Percentiles rank a stretch among this genome's conserved stretches.
phyloP scores from a whole-genome alignment of 2,888 invertebrate genomes.

The Tenthredo notha region DNA sequence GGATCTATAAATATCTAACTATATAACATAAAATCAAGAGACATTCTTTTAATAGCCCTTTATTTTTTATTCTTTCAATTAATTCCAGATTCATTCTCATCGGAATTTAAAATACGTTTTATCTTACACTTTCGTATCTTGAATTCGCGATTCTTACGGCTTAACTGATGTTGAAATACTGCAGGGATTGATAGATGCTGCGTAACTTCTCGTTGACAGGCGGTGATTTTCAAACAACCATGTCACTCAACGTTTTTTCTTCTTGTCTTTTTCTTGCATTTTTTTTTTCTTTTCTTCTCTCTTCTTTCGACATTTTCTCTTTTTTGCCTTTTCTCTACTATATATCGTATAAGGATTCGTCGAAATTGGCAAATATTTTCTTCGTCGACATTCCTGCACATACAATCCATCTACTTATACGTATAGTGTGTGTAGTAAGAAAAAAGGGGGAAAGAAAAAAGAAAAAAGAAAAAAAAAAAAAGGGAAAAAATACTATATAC shows the following conservation, averaged over 20 bases:
- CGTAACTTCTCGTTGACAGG: constrained; percentile 22
- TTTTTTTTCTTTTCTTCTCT: background rate
- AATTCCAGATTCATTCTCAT: background rate
- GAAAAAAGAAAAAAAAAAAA: background rate
- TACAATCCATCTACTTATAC: background rate
- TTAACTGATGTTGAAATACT: constrained; percentile 8
- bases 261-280: background rate
- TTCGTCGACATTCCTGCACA: constrained; percentile 16
- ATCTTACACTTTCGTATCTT: background rate
- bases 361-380: constrained; percentile 22
- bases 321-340: background rate
- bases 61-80: background rate
- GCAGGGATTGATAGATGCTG: constrained; percentile 17
- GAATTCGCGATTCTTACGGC: background rate
- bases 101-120: background rate
- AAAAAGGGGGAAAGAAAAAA: background rate
- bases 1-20: too few species aligned
- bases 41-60: background rate
- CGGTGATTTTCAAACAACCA: constrained; percentile 46
- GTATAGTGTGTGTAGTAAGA: background rate
- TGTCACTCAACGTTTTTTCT: background rate
- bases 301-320: background rate
- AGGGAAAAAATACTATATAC: background rate
- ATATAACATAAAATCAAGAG: background rate
- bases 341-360: constrained; percentile 20